These are phyloP conservation scores for Diarsia dahlii DNA, from an alignment of 2,888 invertebrate genomes.

Conservation along the genomic window DNA sequence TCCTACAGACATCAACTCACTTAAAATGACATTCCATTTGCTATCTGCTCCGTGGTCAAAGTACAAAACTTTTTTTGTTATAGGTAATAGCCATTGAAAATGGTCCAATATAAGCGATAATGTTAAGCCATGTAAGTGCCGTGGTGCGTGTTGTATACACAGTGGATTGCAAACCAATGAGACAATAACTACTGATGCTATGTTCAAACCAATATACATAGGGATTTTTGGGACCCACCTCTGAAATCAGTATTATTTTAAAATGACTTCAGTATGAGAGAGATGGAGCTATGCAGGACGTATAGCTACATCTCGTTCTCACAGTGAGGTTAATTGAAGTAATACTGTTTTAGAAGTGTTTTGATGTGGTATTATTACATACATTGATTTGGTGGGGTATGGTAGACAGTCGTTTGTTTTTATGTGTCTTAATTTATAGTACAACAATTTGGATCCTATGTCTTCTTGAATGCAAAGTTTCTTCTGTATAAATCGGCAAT, in stretches of 20 bases:
- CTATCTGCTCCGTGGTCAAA: constrained; percentile 10
- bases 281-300: background rate
- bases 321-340: background rate
- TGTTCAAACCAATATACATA: constrained; percentile 39
- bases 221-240: background rate
- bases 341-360: background rate
- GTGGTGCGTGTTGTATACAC: constrained; percentile 50
- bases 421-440: constrained; percentile 1
- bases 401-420: background rate
- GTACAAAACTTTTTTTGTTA: background rate
- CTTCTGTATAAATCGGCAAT: background rate
- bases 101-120: constrained; percentile 14
- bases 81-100: constrained; percentile 4
- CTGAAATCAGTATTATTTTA: background rate
- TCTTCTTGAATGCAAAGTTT: background rate
- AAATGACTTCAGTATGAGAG: background rate
- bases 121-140: constrained; percentile 37
- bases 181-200: constrained; percentile 69
- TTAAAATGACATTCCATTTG: constrained; percentile 10
- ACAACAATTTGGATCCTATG: background rate
- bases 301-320: background rate
- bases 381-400: background rate
- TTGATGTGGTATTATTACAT: constrained; percentile 36
- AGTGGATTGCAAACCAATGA: constrained; percentile 48
- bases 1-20: background rate